Base-by-base conservation (phyloP, 2,888 invertebrate species). In the Hymenopus coronatus region DNA sequence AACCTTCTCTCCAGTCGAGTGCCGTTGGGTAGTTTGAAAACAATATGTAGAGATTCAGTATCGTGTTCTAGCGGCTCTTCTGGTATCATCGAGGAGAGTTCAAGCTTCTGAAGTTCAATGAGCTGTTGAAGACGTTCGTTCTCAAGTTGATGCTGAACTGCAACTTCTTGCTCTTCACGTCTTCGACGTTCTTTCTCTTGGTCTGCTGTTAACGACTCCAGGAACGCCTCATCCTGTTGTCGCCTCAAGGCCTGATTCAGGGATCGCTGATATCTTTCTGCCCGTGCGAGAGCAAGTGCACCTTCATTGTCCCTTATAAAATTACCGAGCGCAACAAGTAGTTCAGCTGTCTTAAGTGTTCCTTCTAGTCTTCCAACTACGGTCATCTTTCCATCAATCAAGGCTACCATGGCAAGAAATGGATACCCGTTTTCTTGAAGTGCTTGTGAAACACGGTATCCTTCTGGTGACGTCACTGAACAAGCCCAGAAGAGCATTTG, bases 401-500 rank as follows among this genome's bases (percentile, higher is more conserved):
- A 94, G 88, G 98, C 98, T 92, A 99, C 97, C 89, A 99, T 95
- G 89, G 98, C 98, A 91, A 99, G 94, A 92, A 98, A 96, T 20
- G 99, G 99, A 93, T 96, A 97, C 91, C 95, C 95, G 89, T 96
- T 95, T 33, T 97, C 97, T 90, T 97, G 96, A 54, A 99, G 95
- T 0, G 98, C 97, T 93, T 98, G 98, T 14, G 97, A 96, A 33
- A 99, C 98, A 91, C 98, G 95, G 94, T 97, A 97, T 0, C 99
- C 99, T 93, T 99, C 99, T 0, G 97, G 96, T 0, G 96, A 96
- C 91, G 97, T 96, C 30, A 97, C 96, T 88, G 97, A 97, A 93
- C 99, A 99, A 6, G 97, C 98, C 99, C 99, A 99, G 92, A 99
- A 97, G 46, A 99, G 93, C 91, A 97, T 97, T 92, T 97, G 96